Evolutionary conservation across 2,113 vertebrate genomes (phyloP).

Genomic region (Xerus inauris): DNA sequence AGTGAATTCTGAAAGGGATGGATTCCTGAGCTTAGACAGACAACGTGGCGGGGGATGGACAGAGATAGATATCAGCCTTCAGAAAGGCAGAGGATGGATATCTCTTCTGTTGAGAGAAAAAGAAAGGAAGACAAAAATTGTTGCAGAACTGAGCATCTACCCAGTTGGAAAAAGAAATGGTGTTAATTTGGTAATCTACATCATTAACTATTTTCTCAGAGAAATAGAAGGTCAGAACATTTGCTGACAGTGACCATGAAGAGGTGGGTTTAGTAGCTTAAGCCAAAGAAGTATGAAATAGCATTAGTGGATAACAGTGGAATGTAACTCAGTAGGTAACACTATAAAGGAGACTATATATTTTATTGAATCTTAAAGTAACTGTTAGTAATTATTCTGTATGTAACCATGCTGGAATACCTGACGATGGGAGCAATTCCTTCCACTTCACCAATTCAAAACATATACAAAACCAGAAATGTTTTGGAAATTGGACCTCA

Average conservation of each 20-base stretch:
- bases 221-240: neutral
- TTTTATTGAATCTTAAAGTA: neutral
- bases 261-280: neutral
- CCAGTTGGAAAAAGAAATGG: too few species aligned
- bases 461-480: neutral
- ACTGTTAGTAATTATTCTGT: neutral
- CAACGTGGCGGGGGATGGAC: too few species aligned
- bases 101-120: neutral
- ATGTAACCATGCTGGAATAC: neutral
- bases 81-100: neutral
- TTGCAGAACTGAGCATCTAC: neutral
- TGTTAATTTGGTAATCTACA: neutral
- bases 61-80: neutral
- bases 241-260: neutral
- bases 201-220: neutral
- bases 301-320: neutral
- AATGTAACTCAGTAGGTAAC: neutral
- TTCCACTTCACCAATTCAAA: neutral
- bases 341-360: neutral
- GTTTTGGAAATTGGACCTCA: neutral
- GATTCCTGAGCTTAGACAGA: too few species aligned
- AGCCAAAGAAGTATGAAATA: neutral
- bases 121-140: neutral
- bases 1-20: constrained; percentile 15
- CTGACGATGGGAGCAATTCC: neutral